Base-by-base conservation (phyloP, 92 coral and sea anemone species). In the Zoanthus sansibaricus region DNA sequence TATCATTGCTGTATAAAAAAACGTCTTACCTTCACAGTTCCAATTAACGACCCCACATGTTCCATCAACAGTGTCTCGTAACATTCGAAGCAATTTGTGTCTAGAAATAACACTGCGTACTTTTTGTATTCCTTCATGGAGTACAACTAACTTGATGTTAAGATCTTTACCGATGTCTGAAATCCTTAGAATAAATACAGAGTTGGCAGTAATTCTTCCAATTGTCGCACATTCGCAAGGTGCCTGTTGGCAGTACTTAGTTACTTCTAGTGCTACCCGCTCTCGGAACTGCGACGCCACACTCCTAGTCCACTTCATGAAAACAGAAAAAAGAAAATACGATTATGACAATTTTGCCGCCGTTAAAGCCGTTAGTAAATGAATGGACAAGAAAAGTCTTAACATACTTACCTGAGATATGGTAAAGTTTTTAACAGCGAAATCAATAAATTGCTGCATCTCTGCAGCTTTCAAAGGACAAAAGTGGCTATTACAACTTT, bases 41-140 rank as follows among this genome's bases (percentile, higher is more conserved):
- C 79, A 75, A 4, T 42, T 75, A 16, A 75, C 59, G 32, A 75
- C 61, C 13, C 79, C 79, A 45, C 79, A 75, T 75, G 79, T 75
- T 48, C 79, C 79, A 46, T 48, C 58, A 4, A 75, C 62, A 17
- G 79, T 75, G 31, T 75, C 79, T 47, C 79, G 25, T 20, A 75
- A 59, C 18, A 75, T 48, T 46, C 79, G 79, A 31, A 75, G 32
- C 61, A 75, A 18, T 21, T 16, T 46, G 0, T 75, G 61, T 25
- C 59, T 75, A 6, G 59, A 59, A 75, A 75, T 47, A 21, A 75
- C 79, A 75, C 59, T 61, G 47, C 79, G 79, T 7, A 44, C 14
- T 14, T 48, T 48, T 32, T 48, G 32, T 46, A 59, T 31, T 46
- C 16, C 79, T 75, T 47, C 46, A 75, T 75, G 37, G 47, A 75